Conservation (phyloP, 2,888 invertebrate species). For the Xanthostigma xanthostigma region DNA sequence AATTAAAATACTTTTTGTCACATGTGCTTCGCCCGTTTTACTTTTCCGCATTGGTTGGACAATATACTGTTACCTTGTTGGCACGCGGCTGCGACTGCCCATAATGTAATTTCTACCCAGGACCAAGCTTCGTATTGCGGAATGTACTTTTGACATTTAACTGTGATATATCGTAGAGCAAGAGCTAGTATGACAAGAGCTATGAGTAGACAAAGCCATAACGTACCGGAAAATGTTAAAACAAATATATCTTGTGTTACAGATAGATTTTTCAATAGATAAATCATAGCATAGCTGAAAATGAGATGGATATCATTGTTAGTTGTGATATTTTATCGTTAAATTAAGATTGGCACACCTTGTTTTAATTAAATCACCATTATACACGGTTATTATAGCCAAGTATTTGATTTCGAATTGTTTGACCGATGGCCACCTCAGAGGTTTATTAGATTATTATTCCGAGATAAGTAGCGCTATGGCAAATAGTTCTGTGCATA, state of each 20-base stretch:
- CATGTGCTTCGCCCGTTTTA: too few relatives aligned
- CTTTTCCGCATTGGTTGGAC: too few relatives aligned
- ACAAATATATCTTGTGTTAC: conserved; percentile 23
- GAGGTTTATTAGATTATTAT: too few relatives aligned
- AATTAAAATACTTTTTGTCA: too few relatives aligned
- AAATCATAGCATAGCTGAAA: conserved; percentile 20
- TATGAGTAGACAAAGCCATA: conserved; percentile 22
- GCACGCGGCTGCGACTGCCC: conserved; percentile 25
- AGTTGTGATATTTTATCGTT: too few relatives aligned
- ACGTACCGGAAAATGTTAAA: conserved; percentile 20
- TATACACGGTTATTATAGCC: too few relatives aligned
- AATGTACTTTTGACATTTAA: conserved; percentile 15
- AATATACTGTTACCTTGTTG: conserved; percentile 20
- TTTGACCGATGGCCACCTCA: too few relatives aligned
- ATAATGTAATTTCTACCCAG: conserved; percentile 23
- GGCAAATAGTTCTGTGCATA: too few relatives aligned
- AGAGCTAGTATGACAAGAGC: conserved; percentile 18
- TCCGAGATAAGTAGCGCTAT: too few relatives aligned
- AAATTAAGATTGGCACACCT: too few relatives aligned
- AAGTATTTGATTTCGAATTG: too few relatives aligned
- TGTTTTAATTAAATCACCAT: too few relatives aligned
- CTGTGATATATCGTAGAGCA: conserved; percentile 18
- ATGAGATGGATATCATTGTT: background rate
- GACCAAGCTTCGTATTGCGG: conserved; percentile 17
- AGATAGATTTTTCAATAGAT: conserved; percentile 16